Evolutionary conservation across 2,797 vertebrate genomes (phyloP), one percentile per base, ranked within the genome.

Genomic region (Parambassis ranga): DNA sequence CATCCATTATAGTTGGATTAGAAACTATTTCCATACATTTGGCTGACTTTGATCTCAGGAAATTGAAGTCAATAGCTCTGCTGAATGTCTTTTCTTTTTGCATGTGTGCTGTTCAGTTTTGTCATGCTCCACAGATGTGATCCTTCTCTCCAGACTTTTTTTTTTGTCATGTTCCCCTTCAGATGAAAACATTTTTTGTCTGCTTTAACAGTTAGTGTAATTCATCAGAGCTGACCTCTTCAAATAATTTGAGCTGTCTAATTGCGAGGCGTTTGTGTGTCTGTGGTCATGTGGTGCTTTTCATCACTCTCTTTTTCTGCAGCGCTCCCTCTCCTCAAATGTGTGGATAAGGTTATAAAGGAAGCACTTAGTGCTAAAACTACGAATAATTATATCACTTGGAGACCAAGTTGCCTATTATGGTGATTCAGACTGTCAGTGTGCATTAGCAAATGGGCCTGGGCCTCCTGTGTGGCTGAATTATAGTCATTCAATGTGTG

Each of bases 321-420:
- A 14, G 41, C 24, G 24, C 28, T 37, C 32, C 27, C 43, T 71
- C 63, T 65, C 22, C 46, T 65, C 51, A 69, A 70, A 77, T 65
- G 71, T 78, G 63, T 65, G 67, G 61, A 65, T 72, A 60, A 47
- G 75, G 43, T 74, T 85, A 81, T 81, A 78, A 85, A 84, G 65
- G 79, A 83, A 82, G 75, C 84, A 83, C 81, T 86, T 85, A 71
- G 73, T 48, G 61, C 47, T 78, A 67, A 83, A 87, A 77, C 69
- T 80, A 70, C 39, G 35, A 83, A 83, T 84, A 84, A 80, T 86
- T 75, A 63, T 84, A 78, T 82, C 79, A 80, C 75, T 81, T 79
- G 77, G 75, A 81, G 82, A 80, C 82, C 65, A 75, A 72, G 82
- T 78, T 63, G 67, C 69, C 75, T 75, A 72, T 88, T 83, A 85